Percentiles rank a stretch among this genome's conserved stretches.
Evolutionary conservation across 2,797 vertebrate genomes (phyloP).

Genomic region (Phylloscopus collybita): DNA sequence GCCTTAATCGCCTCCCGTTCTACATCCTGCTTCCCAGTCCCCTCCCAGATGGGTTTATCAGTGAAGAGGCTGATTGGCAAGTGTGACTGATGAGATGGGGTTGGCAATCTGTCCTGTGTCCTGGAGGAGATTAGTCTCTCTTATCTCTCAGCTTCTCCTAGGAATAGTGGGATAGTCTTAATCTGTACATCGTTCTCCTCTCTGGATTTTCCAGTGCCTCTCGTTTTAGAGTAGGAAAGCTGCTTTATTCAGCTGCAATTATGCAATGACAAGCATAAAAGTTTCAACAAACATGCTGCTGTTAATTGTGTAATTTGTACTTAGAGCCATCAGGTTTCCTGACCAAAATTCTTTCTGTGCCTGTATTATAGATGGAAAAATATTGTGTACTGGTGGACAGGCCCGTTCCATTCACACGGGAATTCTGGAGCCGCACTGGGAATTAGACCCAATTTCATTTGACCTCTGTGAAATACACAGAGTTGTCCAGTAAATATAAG

Average conservation of each 20-base stretch:
- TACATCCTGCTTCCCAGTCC: constrained; percentile 34
- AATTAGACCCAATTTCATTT: not conserved
- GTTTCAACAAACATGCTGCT: not conserved
- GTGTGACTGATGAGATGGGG: constrained; percentile 53
- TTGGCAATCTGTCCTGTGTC: constrained; percentile 16
- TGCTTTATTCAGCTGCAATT: constrained; percentile 24
- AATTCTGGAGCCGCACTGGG: not conserved
- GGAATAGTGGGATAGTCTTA: constrained; percentile 34
- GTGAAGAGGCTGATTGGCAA: constrained; percentile 51
- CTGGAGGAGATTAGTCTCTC: constrained; percentile 30
- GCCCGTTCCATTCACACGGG: not conserved
- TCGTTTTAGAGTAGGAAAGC: constrained; percentile 27
- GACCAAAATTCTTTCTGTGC: not conserved
- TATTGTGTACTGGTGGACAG: not conserved
- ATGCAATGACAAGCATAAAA: not conserved
- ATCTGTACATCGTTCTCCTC: constrained; percentile 29
- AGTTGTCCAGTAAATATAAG: not conserved
- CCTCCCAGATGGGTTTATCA: constrained; percentile 12
- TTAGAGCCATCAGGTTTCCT: not conserved
- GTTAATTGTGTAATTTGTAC: not conserved
- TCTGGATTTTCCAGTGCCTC: not conserved
- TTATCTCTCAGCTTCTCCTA: constrained; percentile 33
- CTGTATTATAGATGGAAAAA: not conserved
- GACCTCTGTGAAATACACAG: not conserved
- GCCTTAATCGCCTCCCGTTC: not conserved